A percentile compares a stretch with the other conserved stretches of the same genome.
Evolutionary conservation across 2,113 vertebrate genomes (phyloP).

Genomic region (Athene noctua): DNA sequence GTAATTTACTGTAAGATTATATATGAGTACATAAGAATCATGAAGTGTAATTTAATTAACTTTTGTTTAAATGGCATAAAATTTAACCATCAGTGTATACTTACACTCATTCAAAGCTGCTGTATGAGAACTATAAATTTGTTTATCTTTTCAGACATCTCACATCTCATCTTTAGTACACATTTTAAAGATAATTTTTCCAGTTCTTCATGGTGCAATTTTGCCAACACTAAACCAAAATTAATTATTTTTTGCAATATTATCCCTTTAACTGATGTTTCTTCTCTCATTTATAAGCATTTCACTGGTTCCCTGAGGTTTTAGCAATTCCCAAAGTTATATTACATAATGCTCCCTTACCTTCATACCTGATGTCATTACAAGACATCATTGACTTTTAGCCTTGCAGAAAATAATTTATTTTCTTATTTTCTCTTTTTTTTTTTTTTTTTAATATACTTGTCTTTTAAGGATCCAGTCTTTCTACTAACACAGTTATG

Average conservation of each 20-base stretch:
- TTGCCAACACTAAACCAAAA: background rate
- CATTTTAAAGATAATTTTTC: background rate
- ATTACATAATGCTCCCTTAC: background rate
- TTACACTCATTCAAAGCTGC: background rate
- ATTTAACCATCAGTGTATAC: background rate
- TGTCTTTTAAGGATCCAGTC: background rate
- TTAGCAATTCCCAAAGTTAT: background rate
- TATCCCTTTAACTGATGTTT: background rate
- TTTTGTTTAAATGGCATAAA: background rate
- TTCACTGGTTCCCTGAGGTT: background rate
- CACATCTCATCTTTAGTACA: background rate
- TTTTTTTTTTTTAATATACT: background rate
- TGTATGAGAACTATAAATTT: background rate
- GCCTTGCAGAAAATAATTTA: fast-evolving
- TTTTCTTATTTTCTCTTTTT: too few species aligned
- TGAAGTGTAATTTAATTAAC: background rate
- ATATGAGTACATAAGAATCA: background rate
- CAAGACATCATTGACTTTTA: background rate
- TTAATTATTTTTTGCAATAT: background rate
- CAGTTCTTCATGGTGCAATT: background rate
- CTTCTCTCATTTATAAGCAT: background rate
- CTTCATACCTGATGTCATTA: background rate
- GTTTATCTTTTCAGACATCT: background rate
- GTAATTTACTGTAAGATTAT: background rate
- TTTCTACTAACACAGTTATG: background rate